phyloP scores from a whole-genome alignment of 2,113 vertebrate species.

The Corythornis madagascariensis region DNA sequence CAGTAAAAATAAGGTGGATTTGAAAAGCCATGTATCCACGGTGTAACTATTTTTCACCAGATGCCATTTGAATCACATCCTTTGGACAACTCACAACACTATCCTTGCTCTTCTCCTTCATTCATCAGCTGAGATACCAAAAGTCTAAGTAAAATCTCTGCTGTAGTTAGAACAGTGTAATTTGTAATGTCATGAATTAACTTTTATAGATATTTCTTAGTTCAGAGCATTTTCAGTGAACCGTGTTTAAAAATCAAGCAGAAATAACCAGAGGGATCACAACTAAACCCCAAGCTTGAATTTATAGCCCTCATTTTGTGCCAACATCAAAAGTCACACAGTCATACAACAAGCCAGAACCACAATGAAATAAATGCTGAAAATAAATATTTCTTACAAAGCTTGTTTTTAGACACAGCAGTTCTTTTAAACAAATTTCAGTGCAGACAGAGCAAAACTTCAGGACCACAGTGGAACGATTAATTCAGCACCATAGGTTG shows the following conservation, averaged over 20 bases:
- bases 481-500: rapidly evolving
- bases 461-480: background rate
- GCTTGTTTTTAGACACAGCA: background rate
- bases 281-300: rapidly evolving
- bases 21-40: background rate
- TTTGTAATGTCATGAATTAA: background rate
- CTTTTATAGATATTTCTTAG: background rate
- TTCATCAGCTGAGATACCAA: background rate
- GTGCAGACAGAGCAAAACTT: background rate
- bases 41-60: background rate
- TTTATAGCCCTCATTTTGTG: background rate
- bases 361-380: background rate
- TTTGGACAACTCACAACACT: background rate
- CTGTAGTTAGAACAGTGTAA: background rate
- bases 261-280: background rate
- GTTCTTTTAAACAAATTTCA: background rate
- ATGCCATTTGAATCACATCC: background rate
- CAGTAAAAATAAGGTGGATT: background rate
- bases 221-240: background rate
- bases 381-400: background rate
- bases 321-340: background rate
- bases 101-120: background rate
- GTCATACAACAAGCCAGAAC: background rate
- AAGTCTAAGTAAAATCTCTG: background rate
- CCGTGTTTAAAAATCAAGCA: background rate